phyloP scores from a whole-genome alignment of 2,888 invertebrate genomes.

The Xanthia togata region DNA sequence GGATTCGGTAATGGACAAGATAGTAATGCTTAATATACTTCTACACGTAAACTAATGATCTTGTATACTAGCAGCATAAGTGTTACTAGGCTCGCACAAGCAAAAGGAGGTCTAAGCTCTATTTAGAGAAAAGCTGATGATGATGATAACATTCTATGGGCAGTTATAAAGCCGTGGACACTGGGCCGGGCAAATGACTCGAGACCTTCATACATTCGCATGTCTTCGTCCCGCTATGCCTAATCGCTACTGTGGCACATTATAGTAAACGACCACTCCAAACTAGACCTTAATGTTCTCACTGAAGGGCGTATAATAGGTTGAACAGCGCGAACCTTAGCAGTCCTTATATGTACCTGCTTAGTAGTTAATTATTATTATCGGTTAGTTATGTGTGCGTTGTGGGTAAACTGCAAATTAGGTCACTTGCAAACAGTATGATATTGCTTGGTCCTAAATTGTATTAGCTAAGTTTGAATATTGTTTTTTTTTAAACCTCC shows the following conservation, averaged over 20 bases:
- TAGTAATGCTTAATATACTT: background rate
- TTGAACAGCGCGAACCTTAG: conserved; percentile 49
- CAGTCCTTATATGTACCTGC: conserved; percentile 71
- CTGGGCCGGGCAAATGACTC: conserved; percentile 48
- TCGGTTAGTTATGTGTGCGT: conserved; percentile 74
- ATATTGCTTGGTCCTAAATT: conserved; percentile 32
- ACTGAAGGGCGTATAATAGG: conserved; percentile 61
- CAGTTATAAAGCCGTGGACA: conserved; percentile 57
- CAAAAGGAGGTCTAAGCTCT: conserved; percentile 42
- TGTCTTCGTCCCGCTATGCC: conserved; percentile 63
- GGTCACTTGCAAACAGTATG: conserved; percentile 50
- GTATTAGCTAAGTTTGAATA: conserved; percentile 11
- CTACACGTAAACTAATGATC: background rate
- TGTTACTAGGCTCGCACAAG: conserved; percentile 42
- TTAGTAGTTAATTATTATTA: conserved; percentile 81
- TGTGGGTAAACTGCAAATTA: conserved; percentile 62
- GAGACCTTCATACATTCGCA: conserved; percentile 65
- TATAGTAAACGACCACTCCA: conserved; percentile 60
- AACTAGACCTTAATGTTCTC: conserved; percentile 57
- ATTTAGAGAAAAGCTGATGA: conserved; percentile 41
- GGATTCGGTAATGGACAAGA: background rate
- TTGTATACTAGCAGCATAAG: background rate
- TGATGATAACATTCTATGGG: conserved; percentile 54
- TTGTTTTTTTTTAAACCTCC: background rate
- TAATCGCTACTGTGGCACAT: conserved; percentile 58